Base-by-base conservation (phyloP, 2,888 invertebrate genomes). In the Petrolisthes cinctipes region DNA sequence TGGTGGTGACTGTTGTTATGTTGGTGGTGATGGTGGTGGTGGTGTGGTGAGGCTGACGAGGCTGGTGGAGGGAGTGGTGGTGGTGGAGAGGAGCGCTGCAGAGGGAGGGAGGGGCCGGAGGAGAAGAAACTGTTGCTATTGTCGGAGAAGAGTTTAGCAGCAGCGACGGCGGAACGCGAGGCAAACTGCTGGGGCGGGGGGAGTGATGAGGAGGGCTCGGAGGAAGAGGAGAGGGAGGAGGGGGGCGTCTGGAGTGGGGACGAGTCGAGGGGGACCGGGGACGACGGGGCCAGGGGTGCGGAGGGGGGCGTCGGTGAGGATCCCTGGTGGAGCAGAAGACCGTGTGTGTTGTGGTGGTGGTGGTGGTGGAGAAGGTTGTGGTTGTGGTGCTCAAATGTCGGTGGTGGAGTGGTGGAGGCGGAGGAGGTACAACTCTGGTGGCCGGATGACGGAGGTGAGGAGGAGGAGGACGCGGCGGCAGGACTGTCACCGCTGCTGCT, bases 121-220 rank as follows among this genome's bases (percentile, higher is more conserved):
- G 86, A 86, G 76, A 89, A 89, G 81, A 86, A 89, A 71, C 89
- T 89, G 81, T 89, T 86, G 57, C 80, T 86, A 71, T 89, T 89
- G 66, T 89, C 89, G 5, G 89, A 86, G 82, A 89, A 89, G 71
- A 89, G 84, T n/a, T 86, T 86, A 6, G 84, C 75, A n/a, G 85
- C 85, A 4, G 86, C 78, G 56, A 82, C 82, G 73, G 78, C 68
- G 20, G 80, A 85, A 23, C 83, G 78, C 0, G 85, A 85, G 9
- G 86, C 79, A 61, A 86, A 86, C 51, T 89, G 89, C n/a, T 86
- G 80, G n/a, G 78, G 80, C 9, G 86, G 86, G 4, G 86, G 66
- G 4, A 80, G 84, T 5, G 89, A 89, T 0, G 89, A 89, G 20
- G 84, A 84, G 9, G 86, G 86, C 0, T 86, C 86, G 53, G 86